Evolutionary conservation across 2,113 vertebrate genomes (phyloP).

Genomic region (Chionodraco myersi): DNA sequence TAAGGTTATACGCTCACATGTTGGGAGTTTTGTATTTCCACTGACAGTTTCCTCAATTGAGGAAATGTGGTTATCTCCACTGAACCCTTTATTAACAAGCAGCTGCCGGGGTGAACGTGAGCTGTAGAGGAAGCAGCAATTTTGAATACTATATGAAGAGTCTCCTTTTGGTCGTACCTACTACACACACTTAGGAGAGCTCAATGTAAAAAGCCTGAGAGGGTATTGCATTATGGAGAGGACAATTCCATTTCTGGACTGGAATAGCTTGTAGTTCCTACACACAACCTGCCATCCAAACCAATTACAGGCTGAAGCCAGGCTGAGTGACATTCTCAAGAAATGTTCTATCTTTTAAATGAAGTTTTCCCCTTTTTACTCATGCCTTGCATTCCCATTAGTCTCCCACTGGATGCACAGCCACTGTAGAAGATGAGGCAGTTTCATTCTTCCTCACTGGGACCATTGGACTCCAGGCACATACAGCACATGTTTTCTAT

Average conservation of each 20-base stretch:
- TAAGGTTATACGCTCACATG: constrained; percentile 50
- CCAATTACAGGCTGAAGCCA: constrained; percentile 72
- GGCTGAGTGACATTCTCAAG: constrained; percentile 68
- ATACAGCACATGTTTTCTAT: not conserved
- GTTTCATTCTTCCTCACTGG: constrained; percentile 71
- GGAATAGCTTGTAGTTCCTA: constrained; percentile 35
- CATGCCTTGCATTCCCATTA: constrained; percentile 76
- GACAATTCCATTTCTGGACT: constrained; percentile 47
- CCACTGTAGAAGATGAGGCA: constrained; percentile 60
- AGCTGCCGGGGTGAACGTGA: constrained; percentile 11
- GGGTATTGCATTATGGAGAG: constrained; percentile 57
- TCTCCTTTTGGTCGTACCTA: constrained; percentile 11
- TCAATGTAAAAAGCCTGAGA: constrained; percentile 22
- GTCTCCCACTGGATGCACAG: constrained; percentile 60
- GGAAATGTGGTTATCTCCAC: constrained; percentile 41
- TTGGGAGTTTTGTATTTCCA: constrained; percentile 47
- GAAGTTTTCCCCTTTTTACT: constrained; percentile 78
- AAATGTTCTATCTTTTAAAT: constrained; percentile 80
- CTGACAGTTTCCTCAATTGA: constrained; percentile 49
- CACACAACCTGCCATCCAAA: constrained; percentile 65
- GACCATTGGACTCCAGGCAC: constrained; percentile 56
- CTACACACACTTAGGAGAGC: constrained; percentile 22
- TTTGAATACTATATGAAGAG: constrained; percentile 13
- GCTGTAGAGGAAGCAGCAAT: not conserved
- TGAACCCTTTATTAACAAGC: constrained; percentile 31